Percentiles rank a stretch among this genome's conserved stretches.
These are phyloP conservation scores for Lophochroa leadbeateri DNA, from an alignment of 2,113 vertebrate genomes.

Conservation along the genomic window DNA sequence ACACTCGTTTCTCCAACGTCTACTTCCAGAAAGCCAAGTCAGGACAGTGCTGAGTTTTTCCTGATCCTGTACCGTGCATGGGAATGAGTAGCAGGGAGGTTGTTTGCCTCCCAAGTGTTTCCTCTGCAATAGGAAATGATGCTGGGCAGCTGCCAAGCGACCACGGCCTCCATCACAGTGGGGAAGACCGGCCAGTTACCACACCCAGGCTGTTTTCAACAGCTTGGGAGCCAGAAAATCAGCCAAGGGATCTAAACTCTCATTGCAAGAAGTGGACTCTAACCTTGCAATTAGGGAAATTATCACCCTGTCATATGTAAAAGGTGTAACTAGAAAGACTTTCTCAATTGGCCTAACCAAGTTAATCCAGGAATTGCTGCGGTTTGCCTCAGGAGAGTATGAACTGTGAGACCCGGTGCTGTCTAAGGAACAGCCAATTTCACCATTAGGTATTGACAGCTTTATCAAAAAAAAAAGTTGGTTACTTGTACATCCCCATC, in stretches of 20 bases:
- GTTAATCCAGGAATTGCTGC: neutral
- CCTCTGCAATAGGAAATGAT: neutral
- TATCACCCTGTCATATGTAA: accelerated
- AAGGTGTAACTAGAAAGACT: neutral
- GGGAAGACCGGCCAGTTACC: neutral
- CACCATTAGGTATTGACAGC: neutral
- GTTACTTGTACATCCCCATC: accelerated
- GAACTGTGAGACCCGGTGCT: accelerated
- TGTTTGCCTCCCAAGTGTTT: neutral
- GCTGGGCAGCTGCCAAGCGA: neutral
- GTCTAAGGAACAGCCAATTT: neutral
- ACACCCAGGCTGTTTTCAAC: neutral
- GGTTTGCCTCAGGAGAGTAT: neutral
- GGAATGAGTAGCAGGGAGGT: neutral
- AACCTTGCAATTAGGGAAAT: neutral
- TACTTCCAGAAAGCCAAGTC: neutral
- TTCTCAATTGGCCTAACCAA: neutral
- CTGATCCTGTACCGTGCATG: accelerated
- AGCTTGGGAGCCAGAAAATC: neutral
- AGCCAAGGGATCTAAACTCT: neutral
- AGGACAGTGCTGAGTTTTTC: neutral
- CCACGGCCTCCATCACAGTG: accelerated
- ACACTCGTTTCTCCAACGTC: neutral
- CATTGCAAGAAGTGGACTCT: neutral
- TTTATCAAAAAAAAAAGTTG: neutral